Evolutionary conservation across 64 coral and sea anemone genomes (phyloP), one percentile per base, ranked within the genome.

Genomic region (Pocillopora damicornis): DNA sequence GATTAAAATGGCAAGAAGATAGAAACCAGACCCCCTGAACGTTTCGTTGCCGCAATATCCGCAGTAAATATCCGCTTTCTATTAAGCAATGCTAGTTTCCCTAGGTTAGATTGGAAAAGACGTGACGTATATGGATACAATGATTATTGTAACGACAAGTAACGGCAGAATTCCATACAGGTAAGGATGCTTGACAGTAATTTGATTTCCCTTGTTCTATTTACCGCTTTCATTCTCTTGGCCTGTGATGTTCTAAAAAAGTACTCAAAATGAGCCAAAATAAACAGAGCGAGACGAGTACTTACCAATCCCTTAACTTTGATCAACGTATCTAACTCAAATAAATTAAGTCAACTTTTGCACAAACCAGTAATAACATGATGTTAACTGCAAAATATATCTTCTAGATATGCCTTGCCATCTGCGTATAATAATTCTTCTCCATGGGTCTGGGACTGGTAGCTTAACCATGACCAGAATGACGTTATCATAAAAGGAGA

Each of bases 371-470:
- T 69, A 9, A 5, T 69, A 10, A n/a, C 23, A 69, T n/a, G 10
- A 71, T 30, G 4, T 26, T 71, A 20, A 8, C 64, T 51, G 42
- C 42, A 51, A 15, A 16, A 22, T 67, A 22, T 11, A 60, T 25
- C 22, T 79, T 72, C 26, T 65, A 85, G 81, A 37, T 85, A 6
- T 73, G 20, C 65, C 71, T 36, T 85, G 20, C 81, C 81, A n/a
- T 85, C 81, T 12, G 64, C 81, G 64, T 73, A 85, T 37, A 85
- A 85, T 45, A 73, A n/a, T 38, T 85, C 63, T 63, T 72, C 81
- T 11, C 81, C 81, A 36, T 85, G 81, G 81, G 81, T 63, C 65
- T 85, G 81, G 81, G 65, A 85, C 64, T 85, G 81, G 81, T 73
- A 63, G 81, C 64, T 85, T 13, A 58, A 20, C 26, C 20, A 59